These are phyloP conservation scores for Arothron firmamentum DNA, from an alignment of 2,113 vertebrate genomes.

Conservation along the genomic window DNA sequence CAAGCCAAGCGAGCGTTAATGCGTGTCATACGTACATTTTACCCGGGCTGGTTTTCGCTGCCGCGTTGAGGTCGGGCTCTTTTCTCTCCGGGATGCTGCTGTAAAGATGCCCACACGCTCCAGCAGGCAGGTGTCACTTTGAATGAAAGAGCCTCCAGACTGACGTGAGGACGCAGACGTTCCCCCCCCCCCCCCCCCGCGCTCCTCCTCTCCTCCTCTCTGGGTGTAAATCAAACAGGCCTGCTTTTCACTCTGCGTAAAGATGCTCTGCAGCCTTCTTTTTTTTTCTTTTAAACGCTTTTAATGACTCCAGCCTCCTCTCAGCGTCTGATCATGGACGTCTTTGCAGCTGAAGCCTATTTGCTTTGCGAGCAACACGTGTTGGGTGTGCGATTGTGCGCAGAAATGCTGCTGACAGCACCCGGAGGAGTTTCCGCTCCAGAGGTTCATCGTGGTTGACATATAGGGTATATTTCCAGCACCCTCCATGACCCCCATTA, in stretches of 20 bases:
- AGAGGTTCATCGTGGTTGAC: too few relatives aligned
- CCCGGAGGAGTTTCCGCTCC: too few relatives aligned
- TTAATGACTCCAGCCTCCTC: too few relatives aligned
- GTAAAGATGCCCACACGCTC: slow-evolving; percentile 15
- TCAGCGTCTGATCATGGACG: neutral
- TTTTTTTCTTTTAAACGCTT: too few relatives aligned
- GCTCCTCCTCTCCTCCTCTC: slow-evolving; percentile 1
- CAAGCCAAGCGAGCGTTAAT: slow-evolving; percentile 8
- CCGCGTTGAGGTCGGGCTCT: slow-evolving; percentile 2
- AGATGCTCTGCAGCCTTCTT: too few relatives aligned
- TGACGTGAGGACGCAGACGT: neutral
- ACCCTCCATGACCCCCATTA: too few relatives aligned
- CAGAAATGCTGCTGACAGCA: too few relatives aligned
- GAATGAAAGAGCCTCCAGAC: slow-evolving; percentile 4
- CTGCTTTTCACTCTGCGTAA: too few relatives aligned
- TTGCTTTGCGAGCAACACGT: too few relatives aligned
- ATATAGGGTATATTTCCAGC: too few relatives aligned
- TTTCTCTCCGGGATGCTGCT: slow-evolving; percentile 2
- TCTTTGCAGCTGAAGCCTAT: neutral
- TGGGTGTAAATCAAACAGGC: neutral
- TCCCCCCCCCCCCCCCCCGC: too few relatives aligned
- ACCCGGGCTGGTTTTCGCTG: neutral
- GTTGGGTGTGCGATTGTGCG: too few relatives aligned
- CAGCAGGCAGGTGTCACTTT: neutral
- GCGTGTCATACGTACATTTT: neutral